Conservation (phyloP, 1,140 invertebrate genomes). For the Rhynchophorus ferrugineus region DNA sequence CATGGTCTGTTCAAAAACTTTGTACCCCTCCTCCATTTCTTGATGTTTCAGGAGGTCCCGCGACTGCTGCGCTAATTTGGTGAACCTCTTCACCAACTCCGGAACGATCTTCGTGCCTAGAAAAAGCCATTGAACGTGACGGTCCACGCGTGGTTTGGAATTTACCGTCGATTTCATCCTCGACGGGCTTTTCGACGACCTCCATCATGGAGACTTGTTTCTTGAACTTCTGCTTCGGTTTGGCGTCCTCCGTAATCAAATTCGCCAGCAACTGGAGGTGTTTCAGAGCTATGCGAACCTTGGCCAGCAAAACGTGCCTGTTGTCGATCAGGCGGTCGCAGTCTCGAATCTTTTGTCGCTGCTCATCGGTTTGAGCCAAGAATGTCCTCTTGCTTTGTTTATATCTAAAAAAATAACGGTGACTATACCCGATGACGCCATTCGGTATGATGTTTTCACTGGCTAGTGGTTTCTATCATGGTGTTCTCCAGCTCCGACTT, state of each 20-base stretch:
- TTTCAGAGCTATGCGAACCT: conserved; percentile 30
- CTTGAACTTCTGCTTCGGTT: conserved; percentile 4
- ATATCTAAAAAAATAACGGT: conserved; percentile 44
- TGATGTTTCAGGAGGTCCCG: conserved; percentile 10
- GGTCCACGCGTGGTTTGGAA: too few relatives aligned
- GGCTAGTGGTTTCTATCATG: conserved; percentile 45
- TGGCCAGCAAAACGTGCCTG: conserved; percentile 27
- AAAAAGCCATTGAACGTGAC: too few relatives aligned
- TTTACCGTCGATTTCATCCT: conserved; percentile 28
- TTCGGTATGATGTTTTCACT: conserved; percentile 36
- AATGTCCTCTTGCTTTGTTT: conserved; percentile 45
- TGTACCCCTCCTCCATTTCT: conserved; percentile 25
- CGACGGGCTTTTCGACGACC: conserved; percentile 13
- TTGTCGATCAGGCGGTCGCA: conserved; percentile 28
- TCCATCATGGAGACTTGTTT: background rate
- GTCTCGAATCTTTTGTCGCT: conserved; percentile 42
- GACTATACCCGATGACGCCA: too few relatives aligned
- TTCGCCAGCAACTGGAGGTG: conserved; percentile 29
- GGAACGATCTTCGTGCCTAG: conserved; percentile 20
- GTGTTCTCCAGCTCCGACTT: conserved; percentile 49
- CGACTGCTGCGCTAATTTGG: conserved; percentile 15
- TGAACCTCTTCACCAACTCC: conserved; percentile 20
- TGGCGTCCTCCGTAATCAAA: conserved; percentile 12
- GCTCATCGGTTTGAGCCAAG: conserved; percentile 39
- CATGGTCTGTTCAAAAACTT: conserved; percentile 27